Conservation (phyloP, 2,113 vertebrate species). For the Phylloscopus whistleri region DNA sequence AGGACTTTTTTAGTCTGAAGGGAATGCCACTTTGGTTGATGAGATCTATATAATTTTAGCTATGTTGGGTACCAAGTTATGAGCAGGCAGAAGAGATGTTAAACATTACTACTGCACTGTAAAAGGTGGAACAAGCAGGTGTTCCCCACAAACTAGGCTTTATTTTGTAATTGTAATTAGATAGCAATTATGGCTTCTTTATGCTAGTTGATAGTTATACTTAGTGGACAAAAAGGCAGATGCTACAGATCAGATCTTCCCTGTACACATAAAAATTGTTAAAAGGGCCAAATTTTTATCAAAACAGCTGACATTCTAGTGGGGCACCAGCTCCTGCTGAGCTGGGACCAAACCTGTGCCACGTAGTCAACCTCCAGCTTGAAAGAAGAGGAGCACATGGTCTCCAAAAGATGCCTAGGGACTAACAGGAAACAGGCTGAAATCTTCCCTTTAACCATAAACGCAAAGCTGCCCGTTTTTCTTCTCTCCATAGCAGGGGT, state of each 20-base stretch:
- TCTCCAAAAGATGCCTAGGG: not conserved
- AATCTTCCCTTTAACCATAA: not conserved
- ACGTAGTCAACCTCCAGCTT: not conserved
- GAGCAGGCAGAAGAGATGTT: not conserved
- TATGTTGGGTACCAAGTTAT: not conserved
- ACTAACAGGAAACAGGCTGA: not conserved
- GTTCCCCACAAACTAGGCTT: not conserved
- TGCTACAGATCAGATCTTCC: not conserved
- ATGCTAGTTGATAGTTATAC: not conserved
- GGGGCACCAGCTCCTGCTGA: not conserved
- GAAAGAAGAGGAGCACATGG: not conserved
- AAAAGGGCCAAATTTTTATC: not conserved
- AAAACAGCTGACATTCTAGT: not conserved
- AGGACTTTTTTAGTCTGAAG: not conserved
- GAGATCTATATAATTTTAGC: not conserved
- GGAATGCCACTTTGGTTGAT: not conserved
- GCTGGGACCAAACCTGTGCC: not conserved
- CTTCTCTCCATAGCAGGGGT: not conserved
- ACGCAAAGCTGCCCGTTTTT: not conserved
- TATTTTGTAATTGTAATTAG: not conserved
- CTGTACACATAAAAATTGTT: not conserved
- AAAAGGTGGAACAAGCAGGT: not conserved
- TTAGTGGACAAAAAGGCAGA: not conserved
- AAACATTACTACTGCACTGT: not conserved
- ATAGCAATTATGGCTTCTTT: not conserved